Percentiles rank a stretch among this genome's conserved stretches.
Evolutionary conservation across 2,797 vertebrate genomes (phyloP).

Genomic region (Melanotaenia parkinsoni): DNA sequence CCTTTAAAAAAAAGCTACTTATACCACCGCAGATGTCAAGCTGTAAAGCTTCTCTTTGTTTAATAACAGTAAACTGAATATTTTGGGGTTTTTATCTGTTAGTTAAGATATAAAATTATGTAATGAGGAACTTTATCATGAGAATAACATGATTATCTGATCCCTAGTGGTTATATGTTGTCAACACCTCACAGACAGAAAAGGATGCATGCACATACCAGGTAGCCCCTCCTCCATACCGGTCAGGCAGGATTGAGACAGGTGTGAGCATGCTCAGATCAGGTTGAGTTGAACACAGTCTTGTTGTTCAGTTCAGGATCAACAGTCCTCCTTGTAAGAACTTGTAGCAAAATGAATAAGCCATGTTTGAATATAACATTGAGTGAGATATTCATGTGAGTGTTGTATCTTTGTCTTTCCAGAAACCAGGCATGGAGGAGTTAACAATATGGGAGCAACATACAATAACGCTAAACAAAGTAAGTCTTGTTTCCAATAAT

Average conservation of each 20-base stretch:
- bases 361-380: background rate
- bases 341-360: background rate
- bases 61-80: conserved; percentile 2
- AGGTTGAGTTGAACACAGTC: conserved; percentile 49
- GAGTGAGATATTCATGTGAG: background rate
- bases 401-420: conserved; percentile 28
- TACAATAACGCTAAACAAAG: conserved; percentile 89
- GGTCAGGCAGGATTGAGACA: conserved; percentile 80
- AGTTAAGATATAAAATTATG: background rate
- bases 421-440: conserved; percentile 92
- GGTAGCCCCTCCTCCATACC: conserved; percentile 75
- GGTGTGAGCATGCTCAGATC: conserved; percentile 76
- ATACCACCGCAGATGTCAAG: background rate
- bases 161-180: conserved; percentile 20
- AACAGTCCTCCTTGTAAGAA: conserved; percentile 41
- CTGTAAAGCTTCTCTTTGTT: background rate
- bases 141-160: background rate
- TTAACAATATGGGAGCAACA: conserved; percentile 97
- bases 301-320: conserved; percentile 31
- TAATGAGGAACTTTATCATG: background rate
- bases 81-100: background rate
- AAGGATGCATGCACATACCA: conserved; percentile 5
- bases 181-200: conserved; percentile 5
- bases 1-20: background rate
- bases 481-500: conserved; percentile 69